A percentile compares a stretch with the other conserved stretches of the same genome.
phyloP scores from a whole-genome alignment of 1,140 invertebrate species.

The Drosophila kikkawai region DNA sequence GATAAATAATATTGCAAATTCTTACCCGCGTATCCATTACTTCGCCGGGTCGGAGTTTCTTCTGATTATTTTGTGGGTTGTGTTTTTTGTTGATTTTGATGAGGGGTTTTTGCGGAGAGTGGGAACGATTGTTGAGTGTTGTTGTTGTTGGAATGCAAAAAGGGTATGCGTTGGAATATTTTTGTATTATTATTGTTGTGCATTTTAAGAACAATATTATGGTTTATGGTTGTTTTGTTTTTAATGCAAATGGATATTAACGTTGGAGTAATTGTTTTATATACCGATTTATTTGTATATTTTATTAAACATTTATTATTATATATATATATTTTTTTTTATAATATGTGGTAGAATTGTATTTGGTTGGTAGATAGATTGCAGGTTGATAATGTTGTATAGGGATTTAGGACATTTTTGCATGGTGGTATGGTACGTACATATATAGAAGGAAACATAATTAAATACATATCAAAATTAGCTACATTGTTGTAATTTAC shows the following conservation, averaged over 20 bases:
- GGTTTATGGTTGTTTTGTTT: constrained; percentile 38
- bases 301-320: constrained; percentile 9
- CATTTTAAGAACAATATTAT: constrained; percentile 10
- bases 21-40: constrained; percentile 97
- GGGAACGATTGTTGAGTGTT: constrained; percentile 66
- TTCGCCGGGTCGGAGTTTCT: constrained; percentile 96
- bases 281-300: constrained; percentile 9
- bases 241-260: constrained; percentile 44
- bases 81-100: constrained; percentile 26
- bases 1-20: constrained; percentile 15
- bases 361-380: constrained; percentile 17
- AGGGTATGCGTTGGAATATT: constrained; percentile 44
- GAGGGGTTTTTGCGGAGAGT: constrained; percentile 78
- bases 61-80: constrained; percentile 82
- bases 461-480: constrained; percentile 60
- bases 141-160: constrained; percentile 49
- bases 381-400: constrained; percentile 51
- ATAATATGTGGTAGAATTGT: constrained; percentile 10
- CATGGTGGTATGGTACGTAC: constrained; percentile 47
- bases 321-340: constrained; percentile 30
- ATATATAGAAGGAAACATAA: constrained; percentile 70
- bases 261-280: constrained; percentile 35
- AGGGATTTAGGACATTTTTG: constrained; percentile 47
- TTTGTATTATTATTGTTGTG: constrained; percentile 40
- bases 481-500: constrained; percentile 29